These are phyloP conservation scores for Phytoseiulus persimilis DNA, from an alignment of 2,888 invertebrate genomes.

Conservation along the genomic window DNA sequence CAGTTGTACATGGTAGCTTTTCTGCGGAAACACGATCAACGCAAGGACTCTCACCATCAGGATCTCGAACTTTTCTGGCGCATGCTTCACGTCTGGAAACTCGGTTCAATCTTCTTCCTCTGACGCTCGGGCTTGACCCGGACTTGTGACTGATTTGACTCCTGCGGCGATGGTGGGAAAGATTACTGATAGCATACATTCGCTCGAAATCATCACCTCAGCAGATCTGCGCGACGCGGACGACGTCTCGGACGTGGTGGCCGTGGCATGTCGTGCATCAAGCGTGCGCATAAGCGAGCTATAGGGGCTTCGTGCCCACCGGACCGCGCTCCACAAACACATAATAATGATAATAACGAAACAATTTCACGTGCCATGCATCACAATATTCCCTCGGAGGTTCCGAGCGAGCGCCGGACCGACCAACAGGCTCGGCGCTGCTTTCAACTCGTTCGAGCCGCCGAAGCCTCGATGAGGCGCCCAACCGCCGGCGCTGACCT, in stretches of 20 bases:
- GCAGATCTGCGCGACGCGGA: background rate
- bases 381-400: background rate
- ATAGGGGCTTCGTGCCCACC: background rate
- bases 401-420: background rate
- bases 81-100: too few species aligned
- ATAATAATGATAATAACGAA: background rate
- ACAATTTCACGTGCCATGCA: background rate
- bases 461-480: too few species aligned
- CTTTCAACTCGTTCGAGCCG: background rate
- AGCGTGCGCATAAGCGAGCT: background rate
- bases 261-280: background rate
- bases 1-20: too few species aligned
- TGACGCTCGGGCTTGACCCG: too few species aligned
- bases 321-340: background rate
- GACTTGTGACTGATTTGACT: too few species aligned
- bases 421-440: background rate
- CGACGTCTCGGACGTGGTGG: background rate
- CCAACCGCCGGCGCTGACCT: too few species aligned
- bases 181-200: background rate
- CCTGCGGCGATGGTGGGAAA: background rate
- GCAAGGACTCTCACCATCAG: too few species aligned
- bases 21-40: too few species aligned
- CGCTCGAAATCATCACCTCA: background rate
- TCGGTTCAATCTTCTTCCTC: too few species aligned
- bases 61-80: too few species aligned